A percentile compares a stretch with the other conserved stretches of the same genome.
These are phyloP conservation scores for Chloroceryle amazona DNA, from an alignment of 2,797 vertebrate genomes.

Conservation along the genomic window DNA sequence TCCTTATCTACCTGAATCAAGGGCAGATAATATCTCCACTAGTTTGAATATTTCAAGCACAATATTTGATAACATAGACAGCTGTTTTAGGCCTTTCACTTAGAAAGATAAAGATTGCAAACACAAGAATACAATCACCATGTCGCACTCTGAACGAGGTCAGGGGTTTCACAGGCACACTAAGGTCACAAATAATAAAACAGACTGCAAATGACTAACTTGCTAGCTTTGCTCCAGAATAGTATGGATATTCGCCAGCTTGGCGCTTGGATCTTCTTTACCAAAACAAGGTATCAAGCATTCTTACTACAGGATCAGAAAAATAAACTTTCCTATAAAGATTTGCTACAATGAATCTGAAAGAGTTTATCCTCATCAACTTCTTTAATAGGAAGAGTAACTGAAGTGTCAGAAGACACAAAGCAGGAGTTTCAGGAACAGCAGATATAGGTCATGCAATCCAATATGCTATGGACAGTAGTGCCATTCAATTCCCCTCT, in stretches of 20 bases:
- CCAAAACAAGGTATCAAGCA: neutral
- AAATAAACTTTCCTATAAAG: neutral
- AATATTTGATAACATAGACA: neutral
- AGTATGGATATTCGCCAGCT: neutral
- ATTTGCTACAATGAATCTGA: neutral
- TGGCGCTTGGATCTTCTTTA: neutral
- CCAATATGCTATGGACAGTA: neutral
- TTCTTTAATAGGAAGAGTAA: neutral
- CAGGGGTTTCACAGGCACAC: neutral
- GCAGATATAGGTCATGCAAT: neutral
- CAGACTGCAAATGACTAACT: neutral
- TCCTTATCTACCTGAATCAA: slow-evolving; percentile 21
- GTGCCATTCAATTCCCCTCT: neutral
- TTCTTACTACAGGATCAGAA: neutral
- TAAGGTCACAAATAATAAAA: neutral
- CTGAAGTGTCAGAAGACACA: neutral
- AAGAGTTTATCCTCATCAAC: neutral
- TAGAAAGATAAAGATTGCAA: slow-evolving; percentile 24
- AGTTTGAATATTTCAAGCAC: neutral
- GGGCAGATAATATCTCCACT: neutral
- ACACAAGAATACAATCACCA: neutral
- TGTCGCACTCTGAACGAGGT: neutral
- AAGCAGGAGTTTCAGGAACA: neutral
- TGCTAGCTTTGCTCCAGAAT: neutral
- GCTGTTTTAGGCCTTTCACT: neutral